phyloP scores from a whole-genome alignment of 2,113 vertebrate genomes.

The Amblyornis subalaris region DNA sequence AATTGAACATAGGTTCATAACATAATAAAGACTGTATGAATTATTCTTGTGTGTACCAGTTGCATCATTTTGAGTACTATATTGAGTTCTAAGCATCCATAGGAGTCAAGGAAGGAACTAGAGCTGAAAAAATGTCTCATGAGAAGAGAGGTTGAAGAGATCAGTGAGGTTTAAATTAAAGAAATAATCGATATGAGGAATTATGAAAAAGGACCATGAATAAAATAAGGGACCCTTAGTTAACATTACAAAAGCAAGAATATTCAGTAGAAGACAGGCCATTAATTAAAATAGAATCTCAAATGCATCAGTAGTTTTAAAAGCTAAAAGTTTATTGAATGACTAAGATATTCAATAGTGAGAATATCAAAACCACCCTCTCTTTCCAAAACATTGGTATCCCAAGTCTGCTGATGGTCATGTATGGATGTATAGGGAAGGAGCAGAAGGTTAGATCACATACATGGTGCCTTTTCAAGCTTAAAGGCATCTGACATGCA shows the following conservation, averaged over 20 bases:
- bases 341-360: not conserved
- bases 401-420: not conserved
- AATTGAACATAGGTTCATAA: not conserved
- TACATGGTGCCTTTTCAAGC: not conserved
- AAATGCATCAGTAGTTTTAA: not conserved
- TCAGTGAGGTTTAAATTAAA: not conserved
- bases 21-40: not conserved
- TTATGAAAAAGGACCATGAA: not conserved
- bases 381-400: not conserved
- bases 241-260: not conserved
- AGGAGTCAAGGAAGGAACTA: not conserved
- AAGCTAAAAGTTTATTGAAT: not conserved
- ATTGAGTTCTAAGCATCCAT: not conserved
- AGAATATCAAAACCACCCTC: not conserved
- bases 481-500: fast-evolving
- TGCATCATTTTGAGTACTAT: not conserved
- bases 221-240: not conserved
- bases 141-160: not conserved
- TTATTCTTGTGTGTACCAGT: not conserved
- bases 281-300: not conserved
- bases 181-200: not conserved
- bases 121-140: not conserved
- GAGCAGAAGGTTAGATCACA: not conserved
- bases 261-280: not conserved
- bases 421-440: not conserved